These are phyloP conservation scores for Eupsittula cactorum DNA, from an alignment of 2,113 vertebrate species.

Conservation along the genomic window DNA sequence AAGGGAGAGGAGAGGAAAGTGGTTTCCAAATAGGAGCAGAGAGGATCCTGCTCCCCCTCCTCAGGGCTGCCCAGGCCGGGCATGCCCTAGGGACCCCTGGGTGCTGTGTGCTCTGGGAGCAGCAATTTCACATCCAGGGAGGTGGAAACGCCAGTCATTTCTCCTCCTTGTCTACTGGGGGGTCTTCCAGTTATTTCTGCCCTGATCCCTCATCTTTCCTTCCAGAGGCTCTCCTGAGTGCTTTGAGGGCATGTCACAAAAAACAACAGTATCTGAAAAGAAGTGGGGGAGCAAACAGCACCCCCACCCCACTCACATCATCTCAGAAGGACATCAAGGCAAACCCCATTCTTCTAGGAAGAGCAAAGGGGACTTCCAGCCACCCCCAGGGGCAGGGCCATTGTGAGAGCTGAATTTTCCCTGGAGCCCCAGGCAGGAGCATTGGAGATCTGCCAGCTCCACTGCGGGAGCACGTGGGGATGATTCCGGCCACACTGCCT, in stretches of 20 bases:
- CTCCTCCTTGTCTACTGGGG: background rate
- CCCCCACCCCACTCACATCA: background rate
- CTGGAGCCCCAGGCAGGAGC: background rate
- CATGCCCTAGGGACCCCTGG: accelerated
- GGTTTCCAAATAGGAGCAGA: background rate
- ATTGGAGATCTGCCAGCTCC: background rate
- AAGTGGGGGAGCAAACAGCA: background rate
- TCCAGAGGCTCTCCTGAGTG: background rate
- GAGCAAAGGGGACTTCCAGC: background rate
- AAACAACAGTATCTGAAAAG: background rate
- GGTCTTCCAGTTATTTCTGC: background rate
- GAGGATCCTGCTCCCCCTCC: background rate
- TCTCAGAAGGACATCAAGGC: background rate
- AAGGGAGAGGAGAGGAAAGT: background rate
- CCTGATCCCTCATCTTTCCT: background rate
- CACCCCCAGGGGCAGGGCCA: background rate
- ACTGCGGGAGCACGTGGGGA: accelerated
- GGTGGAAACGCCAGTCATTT: background rate
- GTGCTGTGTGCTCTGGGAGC: background rate
- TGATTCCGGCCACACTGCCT: background rate
- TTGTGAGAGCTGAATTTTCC: background rate
- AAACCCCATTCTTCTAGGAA: background rate
- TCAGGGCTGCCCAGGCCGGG: accelerated
- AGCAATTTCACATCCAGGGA: accelerated
- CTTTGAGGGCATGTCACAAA: background rate